Conservation (phyloP, 2,888 invertebrate genomes). For the Synergus laeviventris region DNA sequence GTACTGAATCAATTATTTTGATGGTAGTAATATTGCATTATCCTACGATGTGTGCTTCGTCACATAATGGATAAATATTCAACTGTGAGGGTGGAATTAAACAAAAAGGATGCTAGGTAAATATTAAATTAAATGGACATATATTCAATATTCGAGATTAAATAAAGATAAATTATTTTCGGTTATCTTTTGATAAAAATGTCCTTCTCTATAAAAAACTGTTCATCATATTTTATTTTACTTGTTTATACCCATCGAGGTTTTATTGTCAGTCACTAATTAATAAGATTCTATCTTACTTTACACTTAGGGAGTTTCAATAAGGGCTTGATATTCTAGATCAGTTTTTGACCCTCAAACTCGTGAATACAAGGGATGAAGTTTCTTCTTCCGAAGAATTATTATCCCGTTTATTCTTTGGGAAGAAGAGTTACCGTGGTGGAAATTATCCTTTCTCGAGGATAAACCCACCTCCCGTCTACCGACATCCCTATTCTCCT, state of each 20-base stretch:
- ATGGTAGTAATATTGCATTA: conserved; percentile 32
- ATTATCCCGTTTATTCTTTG: conserved; percentile 10
- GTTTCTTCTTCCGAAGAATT: conserved; percentile 21
- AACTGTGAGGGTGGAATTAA: no score
- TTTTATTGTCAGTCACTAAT: no score
- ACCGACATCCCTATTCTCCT: conserved; percentile 12
- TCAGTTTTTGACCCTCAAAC: not conserved
- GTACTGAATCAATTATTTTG: conserved; percentile 6
- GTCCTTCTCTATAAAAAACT: no score
- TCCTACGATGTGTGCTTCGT: not conserved
- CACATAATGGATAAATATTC: not conserved
- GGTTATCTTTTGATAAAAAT: no score
- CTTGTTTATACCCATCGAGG: no score
- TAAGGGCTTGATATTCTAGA: not conserved
- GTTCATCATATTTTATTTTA: no score
- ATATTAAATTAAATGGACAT: no score
- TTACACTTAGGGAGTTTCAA: not conserved
- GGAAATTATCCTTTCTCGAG: conserved; percentile 16
- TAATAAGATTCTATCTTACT: no score
- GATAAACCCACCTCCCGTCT: conserved; percentile 9
- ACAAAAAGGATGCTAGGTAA: no score
- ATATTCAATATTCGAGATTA: no score
- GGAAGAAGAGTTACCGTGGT: conserved; percentile 10
- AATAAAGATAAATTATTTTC: no score
- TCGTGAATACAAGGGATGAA: not conserved